A percentile compares a stretch with the other conserved stretches of the same genome.
These are phyloP conservation scores for Diploscapter pachys DNA, from an alignment of 1,140 invertebrate genomes.

Conservation along the genomic window DNA sequence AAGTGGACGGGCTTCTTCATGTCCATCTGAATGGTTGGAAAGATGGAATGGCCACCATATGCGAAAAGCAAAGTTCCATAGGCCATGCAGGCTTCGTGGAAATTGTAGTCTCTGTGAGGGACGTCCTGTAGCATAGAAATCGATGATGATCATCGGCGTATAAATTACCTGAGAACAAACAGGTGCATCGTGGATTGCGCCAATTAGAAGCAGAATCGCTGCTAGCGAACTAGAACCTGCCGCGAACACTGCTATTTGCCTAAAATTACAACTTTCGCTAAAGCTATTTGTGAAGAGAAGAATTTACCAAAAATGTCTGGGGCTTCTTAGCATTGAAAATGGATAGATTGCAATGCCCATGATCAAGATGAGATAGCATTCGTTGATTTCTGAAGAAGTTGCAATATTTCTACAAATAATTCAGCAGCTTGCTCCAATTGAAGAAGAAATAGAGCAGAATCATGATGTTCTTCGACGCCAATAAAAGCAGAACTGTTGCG, in stretches of 20 bases:
- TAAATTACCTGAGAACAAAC: conserved; percentile 15
- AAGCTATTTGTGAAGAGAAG: not conserved
- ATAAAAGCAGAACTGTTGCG: conserved; percentile 69
- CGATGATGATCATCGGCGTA: conserved; percentile 23
- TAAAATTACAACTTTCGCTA: not conserved
- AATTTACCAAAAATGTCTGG: conserved; percentile 71
- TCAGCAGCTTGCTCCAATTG: not conserved
- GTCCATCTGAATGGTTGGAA: conserved; percentile 63
- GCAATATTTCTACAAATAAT: too few relatives aligned
- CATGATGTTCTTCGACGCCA: conserved; percentile 67
- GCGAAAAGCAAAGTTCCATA: conserved; percentile 62
- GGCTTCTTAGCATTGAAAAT: conserved; percentile 70
- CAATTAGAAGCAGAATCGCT: conserved; percentile 50
- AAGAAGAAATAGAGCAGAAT: conserved; percentile 63
- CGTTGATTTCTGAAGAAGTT: conserved; percentile 63
- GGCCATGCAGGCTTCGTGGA: conserved; percentile 59
- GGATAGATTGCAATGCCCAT: conserved; percentile 68
- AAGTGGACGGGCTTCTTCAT: conserved; percentile 61
- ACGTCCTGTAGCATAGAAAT: conserved; percentile 36
- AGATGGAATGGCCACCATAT: conserved; percentile 61
- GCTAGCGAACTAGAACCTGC: conserved; percentile 44
- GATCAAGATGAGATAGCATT: conserved; percentile 69
- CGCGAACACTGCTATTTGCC: conserved; percentile 37
- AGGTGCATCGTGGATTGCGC: conserved; percentile 31
- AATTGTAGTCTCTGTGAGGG: conserved; percentile 37